These are phyloP conservation scores for Drosophila borborema DNA, from an alignment of 2,888 invertebrate species.

Conservation along the genomic window DNA sequence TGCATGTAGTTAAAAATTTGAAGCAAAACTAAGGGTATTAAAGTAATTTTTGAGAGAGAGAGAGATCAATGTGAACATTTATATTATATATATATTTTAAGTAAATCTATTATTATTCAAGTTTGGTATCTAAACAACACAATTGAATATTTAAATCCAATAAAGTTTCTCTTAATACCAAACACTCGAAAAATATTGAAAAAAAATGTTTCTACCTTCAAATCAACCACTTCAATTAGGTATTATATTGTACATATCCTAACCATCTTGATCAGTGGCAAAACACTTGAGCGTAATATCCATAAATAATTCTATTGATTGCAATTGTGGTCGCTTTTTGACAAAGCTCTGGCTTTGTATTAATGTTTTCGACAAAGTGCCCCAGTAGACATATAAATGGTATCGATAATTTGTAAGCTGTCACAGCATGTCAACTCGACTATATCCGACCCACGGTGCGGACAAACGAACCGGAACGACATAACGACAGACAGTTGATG, in stretches of 20 bases:
- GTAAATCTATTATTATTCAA: no score
- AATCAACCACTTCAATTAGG: not conserved
- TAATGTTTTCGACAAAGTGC: not conserved
- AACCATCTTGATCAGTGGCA: not conserved
- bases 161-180: no score
- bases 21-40: not conserved
- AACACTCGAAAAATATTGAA: not conserved
- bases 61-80: no score
- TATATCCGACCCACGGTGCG: conserved; percentile 25
- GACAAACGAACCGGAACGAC: not conserved
- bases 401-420: conserved; percentile 59
- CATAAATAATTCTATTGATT: conserved; percentile 11
- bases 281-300: not conserved
- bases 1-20: conserved; percentile 1
- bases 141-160: no score
- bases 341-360: not conserved
- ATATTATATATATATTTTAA: no score
- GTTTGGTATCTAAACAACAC: no score
- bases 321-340: not conserved
- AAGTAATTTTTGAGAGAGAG: not conserved
- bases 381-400: conserved; percentile 11
- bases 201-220: not conserved
- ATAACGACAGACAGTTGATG: conserved; percentile 33
- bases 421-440: conserved; percentile 43
- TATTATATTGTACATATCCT: not conserved